Evolutionary conservation across 2,113 vertebrate genomes (phyloP).

Genomic region (Neotragus moschatus): DNA sequence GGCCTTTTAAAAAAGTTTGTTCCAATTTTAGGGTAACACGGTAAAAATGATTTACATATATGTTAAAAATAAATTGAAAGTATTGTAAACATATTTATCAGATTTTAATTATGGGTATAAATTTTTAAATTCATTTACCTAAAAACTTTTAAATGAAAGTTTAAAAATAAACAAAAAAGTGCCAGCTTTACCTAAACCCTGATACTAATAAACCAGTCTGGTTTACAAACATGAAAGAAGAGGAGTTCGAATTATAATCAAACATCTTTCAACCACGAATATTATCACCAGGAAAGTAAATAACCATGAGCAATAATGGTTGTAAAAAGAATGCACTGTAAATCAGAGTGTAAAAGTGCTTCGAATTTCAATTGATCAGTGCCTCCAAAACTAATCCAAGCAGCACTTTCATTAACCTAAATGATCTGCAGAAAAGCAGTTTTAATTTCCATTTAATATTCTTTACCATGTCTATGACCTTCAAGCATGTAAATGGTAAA

Average conservation of each 20-base stretch:
- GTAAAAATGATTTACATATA: not conserved
- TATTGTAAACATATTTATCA: not conserved
- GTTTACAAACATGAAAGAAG: conserved; percentile 61
- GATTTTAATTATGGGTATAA: not conserved
- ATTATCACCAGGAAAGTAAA: conserved; percentile 57
- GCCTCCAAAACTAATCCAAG: not conserved
- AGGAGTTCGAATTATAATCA: conserved; percentile 54
- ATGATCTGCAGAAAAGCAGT: not conserved
- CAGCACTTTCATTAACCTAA: conserved; percentile 41
- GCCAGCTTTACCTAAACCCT: not conserved
- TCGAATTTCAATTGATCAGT: conserved; percentile 22
- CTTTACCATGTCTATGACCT: not conserved
- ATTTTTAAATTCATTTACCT: not conserved
- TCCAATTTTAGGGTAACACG: not conserved
- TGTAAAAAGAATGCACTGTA: conserved; percentile 30
- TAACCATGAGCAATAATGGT: conserved; percentile 39
- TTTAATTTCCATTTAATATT: not conserved
- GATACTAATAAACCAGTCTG: not conserved
- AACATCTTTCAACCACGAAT: conserved; percentile 61
- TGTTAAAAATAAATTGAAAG: not conserved
- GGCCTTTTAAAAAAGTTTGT: not conserved
- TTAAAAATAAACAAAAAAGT: not conserved
- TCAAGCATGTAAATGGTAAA: not conserved
- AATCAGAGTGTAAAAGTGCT: conserved; percentile 64
- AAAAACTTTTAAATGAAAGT: not conserved